Conservation (phyloP, 2,113 vertebrate genomes). For the Chamaea fasciata region DNA sequence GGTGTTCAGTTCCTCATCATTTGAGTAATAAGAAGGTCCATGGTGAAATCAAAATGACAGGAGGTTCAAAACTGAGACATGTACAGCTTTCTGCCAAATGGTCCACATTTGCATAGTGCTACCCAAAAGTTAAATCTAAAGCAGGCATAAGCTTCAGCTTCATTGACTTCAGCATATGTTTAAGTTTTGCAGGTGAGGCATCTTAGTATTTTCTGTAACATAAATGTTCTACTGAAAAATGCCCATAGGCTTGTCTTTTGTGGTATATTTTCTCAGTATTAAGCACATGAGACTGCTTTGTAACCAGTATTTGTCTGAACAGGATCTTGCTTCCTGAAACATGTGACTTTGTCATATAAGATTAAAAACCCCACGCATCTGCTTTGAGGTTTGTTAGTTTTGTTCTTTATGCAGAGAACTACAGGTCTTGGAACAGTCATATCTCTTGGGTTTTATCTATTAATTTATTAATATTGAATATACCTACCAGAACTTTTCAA, state of each 20-base stretch:
- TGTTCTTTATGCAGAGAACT: background rate
- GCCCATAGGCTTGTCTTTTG: background rate
- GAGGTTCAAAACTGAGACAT: background rate
- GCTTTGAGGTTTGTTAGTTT: background rate
- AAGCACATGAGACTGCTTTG: background rate
- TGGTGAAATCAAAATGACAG: background rate
- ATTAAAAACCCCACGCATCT: background rate
- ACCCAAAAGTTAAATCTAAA: background rate
- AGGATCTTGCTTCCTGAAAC: background rate
- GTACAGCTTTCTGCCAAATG: background rate
- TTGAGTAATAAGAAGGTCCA: background rate
- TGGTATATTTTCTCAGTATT: background rate
- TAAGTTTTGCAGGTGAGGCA: background rate
- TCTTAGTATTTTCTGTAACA: background rate
- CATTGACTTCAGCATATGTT: background rate
- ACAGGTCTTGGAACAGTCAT: background rate
- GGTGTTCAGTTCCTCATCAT: background rate
- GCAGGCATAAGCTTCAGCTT: background rate
- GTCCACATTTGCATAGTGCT: background rate
- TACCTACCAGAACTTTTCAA: background rate
- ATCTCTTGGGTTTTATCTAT: background rate
- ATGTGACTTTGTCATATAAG: background rate
- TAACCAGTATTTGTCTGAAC: background rate
- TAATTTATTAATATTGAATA: background rate
- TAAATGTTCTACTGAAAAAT: background rate